Evolutionary conservation across 2,888 invertebrate genomes (phyloP).

Genomic region (Drosophila nr. medialis): DNA sequence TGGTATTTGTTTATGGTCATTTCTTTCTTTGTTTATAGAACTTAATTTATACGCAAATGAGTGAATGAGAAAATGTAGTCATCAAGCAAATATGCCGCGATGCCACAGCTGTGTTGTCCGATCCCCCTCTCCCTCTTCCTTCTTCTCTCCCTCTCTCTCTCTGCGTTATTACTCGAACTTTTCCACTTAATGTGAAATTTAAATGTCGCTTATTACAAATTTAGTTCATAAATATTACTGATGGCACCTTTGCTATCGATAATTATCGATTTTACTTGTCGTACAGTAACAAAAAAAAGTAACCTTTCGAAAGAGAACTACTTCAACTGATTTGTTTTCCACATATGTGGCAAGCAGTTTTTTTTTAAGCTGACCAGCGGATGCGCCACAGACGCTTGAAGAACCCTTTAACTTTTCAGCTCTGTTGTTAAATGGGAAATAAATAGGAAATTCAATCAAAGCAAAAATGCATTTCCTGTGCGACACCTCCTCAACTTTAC

Average conservation of each 20-base stretch:
- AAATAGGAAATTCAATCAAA: conserved; percentile 66
- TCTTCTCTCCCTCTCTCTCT: neutral
- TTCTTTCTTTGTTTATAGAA: conserved; percentile 70
- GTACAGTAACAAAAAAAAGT: neutral
- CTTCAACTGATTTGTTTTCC: neutral
- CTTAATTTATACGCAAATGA: conserved; percentile 47
- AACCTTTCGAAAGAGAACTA: neutral
- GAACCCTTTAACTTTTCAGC: conserved; percentile 37
- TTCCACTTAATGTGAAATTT: neutral
- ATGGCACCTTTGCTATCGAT: neutral
- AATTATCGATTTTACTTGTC: neutral
- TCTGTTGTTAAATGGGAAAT: conserved; percentile 6
- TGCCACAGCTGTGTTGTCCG: conserved; percentile 16
- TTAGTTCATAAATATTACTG: neutral
- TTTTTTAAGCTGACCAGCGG: conserved; percentile 38
- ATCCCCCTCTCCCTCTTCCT: neutral
- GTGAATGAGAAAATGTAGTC: conserved; percentile 27
- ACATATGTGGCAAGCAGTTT: neutral
- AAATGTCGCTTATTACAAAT: neutral
- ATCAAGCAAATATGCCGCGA: conserved; percentile 2
- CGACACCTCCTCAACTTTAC: neutral
- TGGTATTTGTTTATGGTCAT: conserved; percentile 72
- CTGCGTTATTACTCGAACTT: neutral
- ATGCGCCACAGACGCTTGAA: conserved; percentile 47
- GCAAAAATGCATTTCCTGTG: conserved; percentile 62